Base-by-base conservation (phyloP, 2,888 invertebrate species). In the Cephus nigrinus region DNA sequence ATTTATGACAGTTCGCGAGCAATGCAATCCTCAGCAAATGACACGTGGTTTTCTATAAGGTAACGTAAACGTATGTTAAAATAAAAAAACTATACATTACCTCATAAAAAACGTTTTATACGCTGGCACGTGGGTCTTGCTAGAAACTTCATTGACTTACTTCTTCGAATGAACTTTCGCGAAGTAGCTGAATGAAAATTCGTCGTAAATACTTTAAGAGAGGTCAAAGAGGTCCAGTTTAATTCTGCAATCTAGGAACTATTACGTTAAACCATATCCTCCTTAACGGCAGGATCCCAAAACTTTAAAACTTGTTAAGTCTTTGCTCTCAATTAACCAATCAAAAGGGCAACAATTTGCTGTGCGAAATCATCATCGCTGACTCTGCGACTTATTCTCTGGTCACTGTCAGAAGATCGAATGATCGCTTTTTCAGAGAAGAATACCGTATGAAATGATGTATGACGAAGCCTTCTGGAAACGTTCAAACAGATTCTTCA, bases 181-280 rank as follows among this genome's bases (percentile, higher is more conserved):
- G 69, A 69, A 68, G 74, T 73, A 5, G 32, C 71, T 31, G 30
- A 69, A 78, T 33, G 40, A 34, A 40, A 71, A 36, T 32, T 78
- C 78, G 68, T 78, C 69, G 30, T 78, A 78, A 78, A 78, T 35
- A 76, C 69, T 78, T 78, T 78, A 76, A 78, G 76, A 76, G 72
- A 76, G 78, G 78, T 78, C 76, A 78, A 78, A 76, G 73, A 36
- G 78, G 68, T 69, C 9, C 23, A 23, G 76, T 76, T 78, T 76
- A 73, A 73, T 69, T 73, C 77, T 78, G 78, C 78, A 81, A 82
- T 82, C 83, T 81, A 82, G 80, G 79, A 82, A 82, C 86, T 86
- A 85, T 83, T 82, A 76, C 79, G 80, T 86, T 84, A 86, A 84
- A 81, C 79, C 83, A 80, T 84, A 86, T 86, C 86, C 86, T 85